Percentiles rank a stretch among this genome's conserved stretches.
phyloP scores from a whole-genome alignment of 1,140 invertebrate species.

The Phocides pigmalion region DNA sequence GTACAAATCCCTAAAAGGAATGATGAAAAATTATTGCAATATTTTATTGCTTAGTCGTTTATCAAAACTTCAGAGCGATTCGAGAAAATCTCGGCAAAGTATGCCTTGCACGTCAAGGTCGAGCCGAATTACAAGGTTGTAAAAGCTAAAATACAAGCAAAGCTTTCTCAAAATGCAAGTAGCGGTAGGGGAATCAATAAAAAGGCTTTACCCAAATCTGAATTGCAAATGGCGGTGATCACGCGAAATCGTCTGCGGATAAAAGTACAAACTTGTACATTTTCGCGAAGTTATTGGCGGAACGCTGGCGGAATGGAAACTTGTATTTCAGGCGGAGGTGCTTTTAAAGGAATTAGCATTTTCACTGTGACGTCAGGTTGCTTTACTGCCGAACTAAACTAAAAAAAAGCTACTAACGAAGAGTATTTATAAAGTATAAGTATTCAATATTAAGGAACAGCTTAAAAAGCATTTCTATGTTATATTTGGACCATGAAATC shows the following conservation, averaged over 20 bases:
- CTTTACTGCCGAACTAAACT: too few species aligned
- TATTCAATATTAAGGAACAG: too few species aligned
- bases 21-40: too few species aligned
- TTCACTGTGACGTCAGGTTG: too few species aligned
- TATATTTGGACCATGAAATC: too few species aligned
- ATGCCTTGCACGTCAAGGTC: constrained; percentile 13
- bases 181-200: constrained; percentile 12
- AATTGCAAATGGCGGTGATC: constrained; percentile 32
- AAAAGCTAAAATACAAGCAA: not conserved
- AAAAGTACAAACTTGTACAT: constrained; percentile 17
- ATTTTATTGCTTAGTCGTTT: too few species aligned
- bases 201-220: constrained; percentile 20
- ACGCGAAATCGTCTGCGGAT: constrained; percentile 25
- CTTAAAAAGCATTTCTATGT: too few species aligned
- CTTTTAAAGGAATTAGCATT: not conserved
- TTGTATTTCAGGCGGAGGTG: not conserved
- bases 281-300: constrained; percentile 17
- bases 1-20: too few species aligned
- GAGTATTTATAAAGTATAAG: too few species aligned
- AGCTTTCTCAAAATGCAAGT: not conserved
- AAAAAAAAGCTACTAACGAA: too few species aligned
- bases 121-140: not conserved
- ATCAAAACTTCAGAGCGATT: not conserved
- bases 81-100: not conserved
- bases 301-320: not conserved